These are phyloP conservation scores for Nasonovia ribisnigri DNA, from an alignment of 2,888 invertebrate species.

Conservation along the genomic window DNA sequence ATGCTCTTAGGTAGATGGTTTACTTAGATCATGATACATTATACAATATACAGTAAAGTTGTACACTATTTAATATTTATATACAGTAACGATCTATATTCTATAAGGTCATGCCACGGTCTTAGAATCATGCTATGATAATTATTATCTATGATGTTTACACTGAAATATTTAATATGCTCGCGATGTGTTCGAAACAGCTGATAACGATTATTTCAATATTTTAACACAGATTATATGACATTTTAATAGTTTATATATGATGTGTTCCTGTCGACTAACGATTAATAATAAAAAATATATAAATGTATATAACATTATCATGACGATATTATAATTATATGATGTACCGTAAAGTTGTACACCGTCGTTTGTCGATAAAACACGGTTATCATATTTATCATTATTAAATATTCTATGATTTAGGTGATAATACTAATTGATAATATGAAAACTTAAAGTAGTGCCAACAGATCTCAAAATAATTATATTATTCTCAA, in stretches of 20 bases:
- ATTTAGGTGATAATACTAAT: too few relatives aligned
- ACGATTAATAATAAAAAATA: neutral
- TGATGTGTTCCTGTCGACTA: neutral
- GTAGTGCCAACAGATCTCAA: too few relatives aligned
- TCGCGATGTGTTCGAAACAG: neutral
- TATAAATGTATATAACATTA: neutral
- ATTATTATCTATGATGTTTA: neutral
- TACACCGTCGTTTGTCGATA: neutral
- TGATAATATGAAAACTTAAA: too few relatives aligned
- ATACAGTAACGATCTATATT: neutral
- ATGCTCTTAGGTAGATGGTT: neutral
- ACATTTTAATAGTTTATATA: neutral
- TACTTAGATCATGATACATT: neutral
- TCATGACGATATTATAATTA: neutral
- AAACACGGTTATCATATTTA: too few relatives aligned
- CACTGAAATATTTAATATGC: neutral
- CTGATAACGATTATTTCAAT: conserved; percentile 3
- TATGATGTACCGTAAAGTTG: neutral
- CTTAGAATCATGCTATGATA: neutral
- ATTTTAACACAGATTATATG: neutral
- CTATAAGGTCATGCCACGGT: neutral
- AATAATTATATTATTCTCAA: too few relatives aligned
- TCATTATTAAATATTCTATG: too few relatives aligned
- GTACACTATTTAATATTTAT: neutral
- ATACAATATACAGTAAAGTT: neutral